Evolutionary conservation across 1,140 invertebrate species (phyloP), one percentile per base, ranked within the genome.

Genomic region (Nautilus pompilius): DNA sequence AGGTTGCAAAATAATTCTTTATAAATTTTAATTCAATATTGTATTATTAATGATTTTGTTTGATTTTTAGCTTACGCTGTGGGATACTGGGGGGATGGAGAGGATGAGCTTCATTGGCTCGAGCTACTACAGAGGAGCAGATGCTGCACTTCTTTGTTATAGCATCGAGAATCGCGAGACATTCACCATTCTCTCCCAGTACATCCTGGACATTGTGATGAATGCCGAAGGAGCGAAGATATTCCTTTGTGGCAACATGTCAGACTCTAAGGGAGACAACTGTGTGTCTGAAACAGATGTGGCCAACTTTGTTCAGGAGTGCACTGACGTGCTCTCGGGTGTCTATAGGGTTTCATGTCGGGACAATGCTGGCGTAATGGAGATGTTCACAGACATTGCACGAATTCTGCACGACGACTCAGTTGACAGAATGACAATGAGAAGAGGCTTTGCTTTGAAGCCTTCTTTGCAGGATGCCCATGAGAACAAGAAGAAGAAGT

Each of bases 261-360:
- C 72, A 3, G 77, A 75, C 49, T 71, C 68, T 36, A 65, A 69
- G 17, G 63, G 67, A 24, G 71, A 87, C 20, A 76, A 82, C 56
- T 88, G 90, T 84, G 91, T 96, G 1, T 90, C 90, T 24, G 92
- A 96, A 82, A 86, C 88, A 55, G 94, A 96, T 77, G 92, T 96
- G 81, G 93, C 95, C 81, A 88, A 87, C 60, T 96, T 97, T 84
- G 93, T 92, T 82, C 91, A 94, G 81, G 93, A 96, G 80, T 96
- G 93, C 80, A 92, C 94, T 74, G 93, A 93, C 77, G 84, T 95
- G 49, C 90, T 97, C 64, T 92, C 89, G 76, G 90, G 89, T 57
- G 90, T 90, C 29, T 96, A 93, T 77, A 93, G 92, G 79, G 93
- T 93, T 20, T 95, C 93, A 24, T 96, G 93, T 75, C 95, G 93